Evolutionary conservation across 37 sponge, comb jelly and placozoan species (phyloP), one percentile per base, ranked within the genome.

Genomic region (Beroe ovata): DNA sequence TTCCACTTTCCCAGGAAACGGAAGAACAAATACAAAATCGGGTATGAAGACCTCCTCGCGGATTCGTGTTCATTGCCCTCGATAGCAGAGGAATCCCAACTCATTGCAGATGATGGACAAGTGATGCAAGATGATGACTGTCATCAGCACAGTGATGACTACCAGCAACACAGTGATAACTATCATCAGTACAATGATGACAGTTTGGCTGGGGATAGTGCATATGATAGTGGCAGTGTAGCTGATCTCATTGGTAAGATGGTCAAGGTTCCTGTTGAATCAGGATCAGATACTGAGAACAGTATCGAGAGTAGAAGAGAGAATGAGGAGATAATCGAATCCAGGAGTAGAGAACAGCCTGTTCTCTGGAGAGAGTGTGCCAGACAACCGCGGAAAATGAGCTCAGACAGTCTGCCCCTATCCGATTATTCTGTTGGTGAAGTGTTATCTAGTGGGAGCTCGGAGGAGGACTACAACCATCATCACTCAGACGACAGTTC

Each of bases 31-130:
- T 61, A 61, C 63, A 61, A 20, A 25, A 4, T 26, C 6, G 63
- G 63, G 28, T 61, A 26, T 25, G 63, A 61, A 61, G 63, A 61
- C 28, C 28, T 61, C 23, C 63, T 61, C 3, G 6, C 63, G 3
- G 63, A 61, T 25, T 61, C 63, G 26, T 61, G 63, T 16, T 61
- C 63, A 3, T 25, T 61, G 22, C 63, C 63, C 28, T 61, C 63
- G 4, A 61, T 61, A 20, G 28, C 54, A 47, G 54, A 47, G 11
- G 54, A 47, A 11, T 47, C 54, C 54, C 54, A 47, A 11, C 54
- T 47, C 11, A 47, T 47, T 11, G 6, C 11, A 47, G 54, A 16
- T 6, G 54, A 47, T 6, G 54, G 11, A 47, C n/a, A n/a, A n/a
- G n/a, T n/a, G n/a, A n/a, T n/a, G n/a, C 11, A 47, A 47, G 54